Conservation (phyloP, 2,888 invertebrate genomes). For the Cryptus viduatorius region DNA sequence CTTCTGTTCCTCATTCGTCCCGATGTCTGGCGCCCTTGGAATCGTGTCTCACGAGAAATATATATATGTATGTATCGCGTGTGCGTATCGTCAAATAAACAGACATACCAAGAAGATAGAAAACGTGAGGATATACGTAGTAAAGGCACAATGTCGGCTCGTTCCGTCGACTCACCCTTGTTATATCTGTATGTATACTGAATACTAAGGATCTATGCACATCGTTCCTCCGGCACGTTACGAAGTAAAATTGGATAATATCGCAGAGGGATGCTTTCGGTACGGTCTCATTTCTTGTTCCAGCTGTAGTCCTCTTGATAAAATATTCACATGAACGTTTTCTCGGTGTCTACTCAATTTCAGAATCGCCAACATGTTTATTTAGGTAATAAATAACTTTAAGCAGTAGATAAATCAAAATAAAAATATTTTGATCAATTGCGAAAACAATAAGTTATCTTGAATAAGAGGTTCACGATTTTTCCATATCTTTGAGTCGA, state of each 20-base stretch:
- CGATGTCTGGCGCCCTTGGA: slow-evolving; percentile 8
- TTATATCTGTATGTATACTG: slow-evolving; percentile 7
- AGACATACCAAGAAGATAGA: background rate
- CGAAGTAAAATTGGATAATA: slow-evolving; percentile 14
- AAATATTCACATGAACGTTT: background rate
- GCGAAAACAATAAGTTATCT: background rate
- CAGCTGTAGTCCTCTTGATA: background rate
- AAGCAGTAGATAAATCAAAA: background rate
- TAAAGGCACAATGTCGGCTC: slow-evolving; percentile 15
- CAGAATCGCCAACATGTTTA: background rate
- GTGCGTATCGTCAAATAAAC: background rate
- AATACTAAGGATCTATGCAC: background rate
- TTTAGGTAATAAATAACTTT: background rate
- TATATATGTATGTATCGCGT: background rate
- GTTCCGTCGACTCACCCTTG: background rate
- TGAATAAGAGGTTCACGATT: background rate
- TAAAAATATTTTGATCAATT: background rate
- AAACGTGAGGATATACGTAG: slow-evolving; percentile 25
- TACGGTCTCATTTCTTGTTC: background rate
- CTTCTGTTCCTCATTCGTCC: slow-evolving; percentile 1
- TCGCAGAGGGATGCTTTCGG: background rate
- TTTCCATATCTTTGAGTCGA: too few species aligned
- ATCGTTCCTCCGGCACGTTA: background rate
- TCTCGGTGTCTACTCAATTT: background rate
- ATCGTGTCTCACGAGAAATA: background rate